Evolutionary conservation across 2,113 vertebrate genomes (phyloP).

Genomic region (Carassius gibelio): DNA sequence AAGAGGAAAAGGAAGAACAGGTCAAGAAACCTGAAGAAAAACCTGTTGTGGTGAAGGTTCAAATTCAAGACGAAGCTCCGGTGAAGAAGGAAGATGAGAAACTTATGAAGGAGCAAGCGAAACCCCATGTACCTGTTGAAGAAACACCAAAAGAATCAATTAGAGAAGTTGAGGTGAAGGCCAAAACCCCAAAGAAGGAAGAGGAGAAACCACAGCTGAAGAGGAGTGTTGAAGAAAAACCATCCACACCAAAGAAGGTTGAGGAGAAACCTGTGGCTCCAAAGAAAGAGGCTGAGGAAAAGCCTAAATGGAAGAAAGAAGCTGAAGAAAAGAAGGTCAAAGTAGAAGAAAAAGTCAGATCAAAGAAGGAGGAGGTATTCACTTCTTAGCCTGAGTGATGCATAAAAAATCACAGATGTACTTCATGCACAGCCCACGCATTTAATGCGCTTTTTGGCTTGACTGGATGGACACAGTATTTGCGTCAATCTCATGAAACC

Average conservation of each 20-base stretch:
- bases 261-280: constrained; percentile 41
- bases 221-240: constrained; percentile 51
- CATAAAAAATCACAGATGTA: constrained; percentile 15
- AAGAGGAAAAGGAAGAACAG: constrained; percentile 27
- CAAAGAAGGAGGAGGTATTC: constrained; percentile 51
- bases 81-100: constrained; percentile 37
- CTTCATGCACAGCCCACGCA: background rate
- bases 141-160: constrained; percentile 2
- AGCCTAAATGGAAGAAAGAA: constrained; percentile 48
- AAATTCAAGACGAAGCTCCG: constrained; percentile 35
- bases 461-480: background rate
- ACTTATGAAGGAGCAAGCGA: constrained; percentile 32
- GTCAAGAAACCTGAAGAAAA: constrained; percentile 45
- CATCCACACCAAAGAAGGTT: background rate
- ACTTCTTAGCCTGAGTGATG: constrained; percentile 3
- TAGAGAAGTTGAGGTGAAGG: background rate
- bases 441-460: background rate
- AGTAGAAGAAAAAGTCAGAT: constrained; percentile 37
- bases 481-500: background rate
- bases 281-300: constrained; percentile 51
- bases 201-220: constrained; percentile 41
- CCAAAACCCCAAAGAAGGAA: constrained; percentile 43
- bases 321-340: constrained; percentile 42
- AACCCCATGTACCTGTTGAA: background rate
- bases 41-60: constrained; percentile 21